Percentiles rank a stretch among this genome's conserved stretches.
phyloP scores from a whole-genome alignment of 2,113 vertebrate genomes.

The Cyprinodon brontotheroides region DNA sequence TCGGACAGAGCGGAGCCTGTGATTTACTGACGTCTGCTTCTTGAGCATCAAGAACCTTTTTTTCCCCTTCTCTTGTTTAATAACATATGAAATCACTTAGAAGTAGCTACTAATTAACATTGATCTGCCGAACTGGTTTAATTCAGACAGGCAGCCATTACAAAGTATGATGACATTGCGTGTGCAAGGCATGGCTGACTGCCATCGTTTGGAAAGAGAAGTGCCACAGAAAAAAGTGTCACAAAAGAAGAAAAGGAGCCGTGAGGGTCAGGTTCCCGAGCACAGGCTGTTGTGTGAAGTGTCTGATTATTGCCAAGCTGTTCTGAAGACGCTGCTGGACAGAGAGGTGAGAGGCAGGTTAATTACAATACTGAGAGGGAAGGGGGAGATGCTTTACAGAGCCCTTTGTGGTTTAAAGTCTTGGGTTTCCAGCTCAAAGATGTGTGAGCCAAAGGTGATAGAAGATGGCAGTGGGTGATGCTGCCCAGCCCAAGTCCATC shows the following conservation, averaged over 20 bases:
- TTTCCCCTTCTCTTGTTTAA: slow-evolving; percentile 20
- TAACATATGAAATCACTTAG: slow-evolving; percentile 68
- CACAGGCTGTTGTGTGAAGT: slow-evolving; percentile 76
- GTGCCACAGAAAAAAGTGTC: slow-evolving; percentile 59
- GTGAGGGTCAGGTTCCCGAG: slow-evolving; percentile 63
- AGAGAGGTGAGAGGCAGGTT: slow-evolving; percentile 77
- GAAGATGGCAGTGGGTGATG: slow-evolving; percentile 46
- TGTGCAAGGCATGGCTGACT: slow-evolving; percentile 30
- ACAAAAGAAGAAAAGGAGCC: slow-evolving; percentile 60
- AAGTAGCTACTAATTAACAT: slow-evolving; percentile 65
- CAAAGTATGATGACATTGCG: slow-evolving; percentile 52
- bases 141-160: slow-evolving; percentile 52
- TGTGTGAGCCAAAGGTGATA: slow-evolving; percentile 51
- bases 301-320: slow-evolving; percentile 72
- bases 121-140: slow-evolving; percentile 56
- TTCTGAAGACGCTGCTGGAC: slow-evolving; percentile 69
- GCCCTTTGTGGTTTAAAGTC: slow-evolving; percentile 66
- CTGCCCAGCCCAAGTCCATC: slow-evolving; percentile 43
- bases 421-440: slow-evolving; percentile 69
- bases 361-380: slow-evolving; percentile 78
- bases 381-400: slow-evolving; percentile 73
- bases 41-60: slow-evolving; percentile 47
- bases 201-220: slow-evolving; percentile 58
- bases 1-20: slow-evolving; percentile 59
- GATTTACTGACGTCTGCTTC: slow-evolving; percentile 64